phyloP scores from a whole-genome alignment of 37 sponge, comb jelly and placozoan species.

The Tethya wilhelma region DNA sequence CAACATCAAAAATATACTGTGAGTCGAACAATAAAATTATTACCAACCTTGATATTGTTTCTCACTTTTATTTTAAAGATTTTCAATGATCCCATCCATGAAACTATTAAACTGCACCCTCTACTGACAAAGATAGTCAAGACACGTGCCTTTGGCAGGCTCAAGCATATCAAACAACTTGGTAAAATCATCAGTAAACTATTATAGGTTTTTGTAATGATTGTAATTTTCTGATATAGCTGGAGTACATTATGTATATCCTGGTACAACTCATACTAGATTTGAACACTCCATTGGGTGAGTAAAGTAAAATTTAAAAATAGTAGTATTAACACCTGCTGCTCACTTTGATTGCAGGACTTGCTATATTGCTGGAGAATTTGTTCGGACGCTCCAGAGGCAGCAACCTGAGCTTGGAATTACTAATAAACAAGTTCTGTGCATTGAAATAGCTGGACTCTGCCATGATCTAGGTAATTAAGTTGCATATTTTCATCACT shows the following conservation, averaged over 20 bases:
- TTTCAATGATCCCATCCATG: conserved; percentile 11
- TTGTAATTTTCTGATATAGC: background rate
- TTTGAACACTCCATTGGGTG: conserved; percentile 74
- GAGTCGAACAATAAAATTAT: too few relatives aligned
- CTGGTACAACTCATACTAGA: conserved; percentile 63
- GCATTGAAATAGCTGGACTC: conserved; percentile 45
- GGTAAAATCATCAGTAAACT: background rate
- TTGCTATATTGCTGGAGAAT: conserved; percentile 55
- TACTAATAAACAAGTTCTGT: background rate
- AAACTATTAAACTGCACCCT: conserved; percentile 10
- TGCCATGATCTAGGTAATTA: conserved; percentile 47
- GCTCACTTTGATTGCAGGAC: background rate
- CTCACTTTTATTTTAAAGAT: background rate
- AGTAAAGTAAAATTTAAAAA: background rate
- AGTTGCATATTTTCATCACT: too few relatives aligned
- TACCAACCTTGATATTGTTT: too few relatives aligned
- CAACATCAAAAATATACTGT: too few relatives aligned
- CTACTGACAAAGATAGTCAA: conserved; percentile 15
- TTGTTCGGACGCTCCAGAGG: conserved; percentile 19
- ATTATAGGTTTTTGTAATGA: background rate
- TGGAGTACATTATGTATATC: conserved; percentile 13
- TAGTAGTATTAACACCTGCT: background rate
- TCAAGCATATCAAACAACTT: conserved; percentile 41
- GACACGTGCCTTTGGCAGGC: conserved; percentile 28
- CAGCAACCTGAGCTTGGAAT: background rate